Evolutionary conservation across 2,113 vertebrate genomes (phyloP), one percentile per base, ranked within the genome.

Genomic region (Gallinago paraguaiae): DNA sequence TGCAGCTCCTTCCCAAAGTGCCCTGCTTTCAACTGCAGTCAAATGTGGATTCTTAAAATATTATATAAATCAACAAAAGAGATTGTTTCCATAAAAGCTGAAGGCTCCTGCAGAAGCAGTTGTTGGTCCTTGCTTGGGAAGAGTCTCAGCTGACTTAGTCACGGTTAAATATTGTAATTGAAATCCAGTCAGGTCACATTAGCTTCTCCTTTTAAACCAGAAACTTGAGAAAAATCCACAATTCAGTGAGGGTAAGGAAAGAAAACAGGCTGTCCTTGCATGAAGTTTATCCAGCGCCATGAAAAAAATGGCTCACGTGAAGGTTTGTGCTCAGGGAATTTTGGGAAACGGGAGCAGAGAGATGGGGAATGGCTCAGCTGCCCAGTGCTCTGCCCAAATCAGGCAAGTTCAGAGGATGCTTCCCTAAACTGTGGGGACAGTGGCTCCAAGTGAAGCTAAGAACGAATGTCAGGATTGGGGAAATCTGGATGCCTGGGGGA

Each of bases 121-220:
- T 57, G 50, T 64, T 53, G 48, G 39, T 79, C 48, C 60, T 93
- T 61, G 70, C 78, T 90, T 83, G 71, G 67, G 50, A 88, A 20
- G 80, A 71, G 65, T 74, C 80, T 90, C 68, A 70, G n/a, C 59
- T 54, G 83, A 60, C 65, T 84, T 71, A 60, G 60, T 87, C 54
- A 33, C 43, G 50, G 59, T 43, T 82, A 71, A 45, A 41, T 37
- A 25, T 14, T 85, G 53, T 56, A 30, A 51, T 2, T 33, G 65
- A 81, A 85, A 85, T 59, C 48, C 51, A 31, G n/a, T 78, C 70
- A 7, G 11, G 82, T 79, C 37, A 0, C 46, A 25, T 70, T 87
- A 64, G 43, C 35, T 46, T 92, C n/a, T 89, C 63, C 24, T 93
- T 90, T 92, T 69, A 94, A 96, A 77, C 7, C n/a, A 84, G 46